These are phyloP conservation scores for Sipha flava DNA, from an alignment of 1,140 invertebrate species.

Conservation along the genomic window DNA sequence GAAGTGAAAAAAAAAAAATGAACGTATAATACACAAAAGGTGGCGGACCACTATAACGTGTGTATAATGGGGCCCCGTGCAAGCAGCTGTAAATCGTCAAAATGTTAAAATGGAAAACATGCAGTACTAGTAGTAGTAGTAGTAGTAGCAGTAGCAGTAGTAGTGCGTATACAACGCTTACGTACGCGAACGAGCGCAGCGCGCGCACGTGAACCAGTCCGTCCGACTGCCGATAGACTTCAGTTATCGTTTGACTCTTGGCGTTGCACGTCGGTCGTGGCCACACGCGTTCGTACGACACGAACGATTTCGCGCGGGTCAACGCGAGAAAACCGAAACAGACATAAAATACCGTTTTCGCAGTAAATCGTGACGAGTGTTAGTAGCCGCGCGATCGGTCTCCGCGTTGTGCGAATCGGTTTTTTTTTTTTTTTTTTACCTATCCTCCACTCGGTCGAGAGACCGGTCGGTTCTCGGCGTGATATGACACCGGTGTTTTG, in stretches of 20 bases:
- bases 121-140: neutral
- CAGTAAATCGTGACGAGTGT: too few relatives aligned
- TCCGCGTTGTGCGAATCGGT: too few relatives aligned
- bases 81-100: slow-evolving; percentile 27
- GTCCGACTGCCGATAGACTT: neutral
- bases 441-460: neutral
- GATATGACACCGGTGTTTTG: neutral
- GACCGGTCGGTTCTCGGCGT: neutral
- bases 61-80: neutral
- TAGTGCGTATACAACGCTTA: neutral
- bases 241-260: slow-evolving; percentile 27
- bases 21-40: neutral
- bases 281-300: neutral
- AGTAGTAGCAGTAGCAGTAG: neutral
- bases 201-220: neutral
- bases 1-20: neutral
- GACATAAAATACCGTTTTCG: too few relatives aligned
- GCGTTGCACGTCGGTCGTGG: neutral
- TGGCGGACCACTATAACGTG: neutral
- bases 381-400: too few relatives aligned
- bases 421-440: neutral
- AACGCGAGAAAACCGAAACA: neutral
- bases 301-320: neutral
- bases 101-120: slow-evolving; percentile 23
- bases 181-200: neutral